Conservation (phyloP, 2,797 vertebrate genomes). For the Rhabdophis nuchalis region DNA sequence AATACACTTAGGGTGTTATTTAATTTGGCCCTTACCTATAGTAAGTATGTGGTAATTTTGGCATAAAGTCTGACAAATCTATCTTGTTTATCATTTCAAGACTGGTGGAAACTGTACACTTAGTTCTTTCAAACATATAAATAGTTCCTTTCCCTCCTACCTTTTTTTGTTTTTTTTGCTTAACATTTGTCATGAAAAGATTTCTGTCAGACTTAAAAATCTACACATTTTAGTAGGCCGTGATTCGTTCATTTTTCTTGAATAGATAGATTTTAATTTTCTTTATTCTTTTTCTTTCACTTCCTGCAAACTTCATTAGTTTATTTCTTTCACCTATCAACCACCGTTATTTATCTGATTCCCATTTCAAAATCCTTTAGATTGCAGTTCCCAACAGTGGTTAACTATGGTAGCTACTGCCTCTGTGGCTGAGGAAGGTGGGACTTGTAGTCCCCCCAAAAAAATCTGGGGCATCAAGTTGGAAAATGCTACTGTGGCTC, state of each 20-base stretch:
- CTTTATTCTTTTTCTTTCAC: neutral
- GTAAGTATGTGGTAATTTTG: neutral
- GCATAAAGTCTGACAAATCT: neutral
- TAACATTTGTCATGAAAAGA: neutral
- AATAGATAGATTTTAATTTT: neutral
- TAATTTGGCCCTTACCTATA: neutral
- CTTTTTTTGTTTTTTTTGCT: neutral
- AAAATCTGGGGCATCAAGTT: neutral
- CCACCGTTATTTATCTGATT: neutral
- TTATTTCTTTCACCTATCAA: neutral
- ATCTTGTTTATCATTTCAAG: neutral
- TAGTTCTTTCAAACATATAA: neutral
- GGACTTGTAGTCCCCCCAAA: neutral
- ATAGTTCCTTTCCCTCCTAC: neutral
- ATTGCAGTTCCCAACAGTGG: neutral
- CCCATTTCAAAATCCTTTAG: neutral
- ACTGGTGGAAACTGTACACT: neutral
- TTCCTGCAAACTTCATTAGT: neutral
- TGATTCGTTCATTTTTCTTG: neutral
- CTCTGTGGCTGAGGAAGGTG: neutral
- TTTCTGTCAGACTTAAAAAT: neutral
- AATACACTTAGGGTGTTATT: neutral
- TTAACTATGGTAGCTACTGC: neutral
- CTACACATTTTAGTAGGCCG: neutral
- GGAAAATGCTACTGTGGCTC: neutral